These are phyloP conservation scores for Dascillus cervinus DNA, from an alignment of 2,888 invertebrate species.

Conservation along the genomic window DNA sequence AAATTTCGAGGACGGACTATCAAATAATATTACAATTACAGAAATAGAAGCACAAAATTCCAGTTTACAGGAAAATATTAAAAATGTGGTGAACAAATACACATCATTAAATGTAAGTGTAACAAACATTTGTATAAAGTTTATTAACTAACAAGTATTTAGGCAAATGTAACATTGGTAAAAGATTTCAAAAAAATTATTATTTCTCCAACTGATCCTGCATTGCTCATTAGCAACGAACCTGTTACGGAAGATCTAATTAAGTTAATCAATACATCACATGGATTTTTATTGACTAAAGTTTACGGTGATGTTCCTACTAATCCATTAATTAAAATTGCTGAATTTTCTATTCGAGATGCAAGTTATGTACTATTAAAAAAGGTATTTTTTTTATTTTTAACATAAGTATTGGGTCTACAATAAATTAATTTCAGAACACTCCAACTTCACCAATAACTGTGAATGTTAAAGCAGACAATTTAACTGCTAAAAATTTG, in stretches of 20 bases:
- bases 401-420: constrained; percentile 1
- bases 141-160: constrained; percentile 1
- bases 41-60: constrained; percentile 31
- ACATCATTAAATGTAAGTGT: no score
- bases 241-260: constrained; percentile 27
- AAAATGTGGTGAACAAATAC: constrained; percentile 28
- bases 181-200: constrained; percentile 29
- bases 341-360: constrained; percentile 25
- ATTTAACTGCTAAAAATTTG: constrained; percentile 32
- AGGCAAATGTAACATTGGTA: constrained; percentile 31
- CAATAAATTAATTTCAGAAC: constrained; percentile 10
- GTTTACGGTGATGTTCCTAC: constrained; percentile 22
- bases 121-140: no score
- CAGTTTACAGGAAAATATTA: constrained; percentile 25
- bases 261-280: constrained; percentile 27
- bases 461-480: constrained; percentile 29
- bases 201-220: constrained; percentile 30
- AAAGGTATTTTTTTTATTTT: constrained; percentile 23
- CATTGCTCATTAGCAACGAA: constrained; percentile 31
- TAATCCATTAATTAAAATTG: constrained; percentile 26
- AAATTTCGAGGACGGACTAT: constrained; percentile 28
- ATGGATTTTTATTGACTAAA: constrained; percentile 30
- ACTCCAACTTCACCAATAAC: constrained; percentile 17
- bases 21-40: constrained; percentile 29
- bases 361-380: constrained; percentile 31